Percentiles rank a stretch among this genome's conserved stretches.
Evolutionary conservation across 2,797 vertebrate species (phyloP).

Genomic region (Phoxinus dragarum): DNA sequence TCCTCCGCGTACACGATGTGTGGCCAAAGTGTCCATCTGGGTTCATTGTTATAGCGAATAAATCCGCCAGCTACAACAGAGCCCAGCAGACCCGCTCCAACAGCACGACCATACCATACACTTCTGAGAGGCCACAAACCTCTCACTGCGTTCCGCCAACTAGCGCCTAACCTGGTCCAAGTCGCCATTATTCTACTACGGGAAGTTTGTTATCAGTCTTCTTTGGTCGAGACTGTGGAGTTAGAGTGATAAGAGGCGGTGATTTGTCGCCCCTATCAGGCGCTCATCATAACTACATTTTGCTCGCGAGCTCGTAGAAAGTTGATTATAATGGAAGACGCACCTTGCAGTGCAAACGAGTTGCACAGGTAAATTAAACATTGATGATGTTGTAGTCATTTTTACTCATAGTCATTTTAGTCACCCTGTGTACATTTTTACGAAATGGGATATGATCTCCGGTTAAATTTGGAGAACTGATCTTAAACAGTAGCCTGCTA

Average conservation of each 20-base stretch:
- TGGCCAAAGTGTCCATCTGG: slow-evolving; percentile 53
- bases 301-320: not conserved
- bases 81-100: slow-evolving; percentile 63
- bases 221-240: not conserved
- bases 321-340: not conserved
- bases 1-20: slow-evolving; percentile 70
- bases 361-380: not conserved
- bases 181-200: slow-evolving; percentile 69
- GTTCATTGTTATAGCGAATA: slow-evolving; percentile 53
- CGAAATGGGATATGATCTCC: not conserved
- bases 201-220: slow-evolving; percentile 31
- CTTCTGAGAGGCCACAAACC: slow-evolving; percentile 50
- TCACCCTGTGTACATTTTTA: not conserved
- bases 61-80: slow-evolving; percentile 66
- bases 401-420: not conserved
- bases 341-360: not conserved
- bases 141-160: slow-evolving; percentile 55
- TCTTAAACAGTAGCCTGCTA: no score
- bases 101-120: slow-evolving; percentile 30
- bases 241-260: not conserved
- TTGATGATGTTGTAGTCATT: not conserved
- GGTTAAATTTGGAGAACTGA: not conserved
- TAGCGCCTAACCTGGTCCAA: slow-evolving; percentile 66
- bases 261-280: slow-evolving; percentile 33
- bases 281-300: not conserved